Percentiles rank a stretch among this genome's conserved stretches.
phyloP scores from a whole-genome alignment of 2,113 vertebrate species.

The Camelus dromedarius region DNA sequence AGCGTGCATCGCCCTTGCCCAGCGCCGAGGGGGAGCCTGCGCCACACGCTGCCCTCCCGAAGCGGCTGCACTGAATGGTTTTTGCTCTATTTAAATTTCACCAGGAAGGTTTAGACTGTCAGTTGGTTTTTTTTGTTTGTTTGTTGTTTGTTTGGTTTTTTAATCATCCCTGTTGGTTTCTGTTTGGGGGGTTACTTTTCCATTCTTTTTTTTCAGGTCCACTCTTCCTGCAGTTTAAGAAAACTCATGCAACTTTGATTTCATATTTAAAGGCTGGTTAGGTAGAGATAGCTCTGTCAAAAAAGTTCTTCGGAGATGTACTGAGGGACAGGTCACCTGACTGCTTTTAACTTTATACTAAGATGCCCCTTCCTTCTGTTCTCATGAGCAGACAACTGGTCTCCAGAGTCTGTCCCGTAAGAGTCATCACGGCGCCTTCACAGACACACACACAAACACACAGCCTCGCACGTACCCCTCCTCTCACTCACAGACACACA shows the following conservation, averaged over 20 bases:
- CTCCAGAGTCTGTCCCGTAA: neutral
- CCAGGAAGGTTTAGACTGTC: neutral
- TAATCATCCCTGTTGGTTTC: neutral
- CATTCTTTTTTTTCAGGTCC: neutral
- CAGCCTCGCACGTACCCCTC: too few relatives aligned
- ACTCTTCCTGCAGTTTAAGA: neutral
- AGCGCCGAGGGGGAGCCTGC: fast-evolving
- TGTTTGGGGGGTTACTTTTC: neutral
- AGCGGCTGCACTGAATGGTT: fast-evolving
- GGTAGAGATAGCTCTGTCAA: neutral
- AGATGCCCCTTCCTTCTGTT: neutral
- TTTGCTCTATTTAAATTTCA: neutral
- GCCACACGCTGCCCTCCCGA: fast-evolving
- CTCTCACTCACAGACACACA: neutral
- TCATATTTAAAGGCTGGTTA: neutral
- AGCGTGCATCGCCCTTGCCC: fast-evolving
- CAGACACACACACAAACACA: too few relatives aligned
- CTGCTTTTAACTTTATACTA: neutral
- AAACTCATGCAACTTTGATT: neutral
- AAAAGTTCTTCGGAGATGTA: neutral
- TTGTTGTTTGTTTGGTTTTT: too few relatives aligned
- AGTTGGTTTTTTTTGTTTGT: neutral
- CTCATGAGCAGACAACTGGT: fast-evolving
- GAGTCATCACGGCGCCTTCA: neutral
- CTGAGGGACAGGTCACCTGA: neutral